These are phyloP conservation scores for Desmophyllum pertusum DNA, from an alignment of 92 coral and sea anemone genomes.

Conservation along the genomic window DNA sequence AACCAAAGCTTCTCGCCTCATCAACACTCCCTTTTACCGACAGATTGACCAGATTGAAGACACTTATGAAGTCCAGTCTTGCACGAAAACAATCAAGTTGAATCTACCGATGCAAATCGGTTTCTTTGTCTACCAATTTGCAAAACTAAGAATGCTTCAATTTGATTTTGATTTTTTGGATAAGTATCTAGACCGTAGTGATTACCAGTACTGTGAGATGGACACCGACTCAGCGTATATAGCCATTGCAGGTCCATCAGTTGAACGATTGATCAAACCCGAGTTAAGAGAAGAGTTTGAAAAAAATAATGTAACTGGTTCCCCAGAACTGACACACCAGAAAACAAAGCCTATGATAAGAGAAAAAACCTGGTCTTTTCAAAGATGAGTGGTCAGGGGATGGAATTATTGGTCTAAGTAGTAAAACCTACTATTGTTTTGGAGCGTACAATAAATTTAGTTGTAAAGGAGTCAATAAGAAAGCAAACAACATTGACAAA, in stretches of 20 bases:
- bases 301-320: not conserved
- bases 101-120: no score
- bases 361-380: slow-evolving; percentile 47
- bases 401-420: no score
- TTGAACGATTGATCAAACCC: not conserved
- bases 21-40: slow-evolving; percentile 46
- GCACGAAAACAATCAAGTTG: no score
- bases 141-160: slow-evolving; percentile 51
- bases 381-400: slow-evolving; percentile 53
- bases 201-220: not conserved
- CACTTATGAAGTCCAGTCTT: slow-evolving; percentile 47
- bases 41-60: slow-evolving; percentile 32
- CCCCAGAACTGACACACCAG: no score
- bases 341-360: slow-evolving; percentile 35
- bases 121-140: no score
- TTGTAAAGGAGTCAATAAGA: no score
- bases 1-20: no score
- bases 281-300: not conserved
- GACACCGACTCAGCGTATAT: no score
- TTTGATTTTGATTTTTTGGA: slow-evolving; percentile 55
- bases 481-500: no score
- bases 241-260: no score
- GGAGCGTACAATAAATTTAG: no score
- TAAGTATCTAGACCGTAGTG: not conserved
- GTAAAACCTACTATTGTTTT: no score